Base-by-base conservation (phyloP, 1,140 invertebrate genomes). In the Atta colombica region DNA sequence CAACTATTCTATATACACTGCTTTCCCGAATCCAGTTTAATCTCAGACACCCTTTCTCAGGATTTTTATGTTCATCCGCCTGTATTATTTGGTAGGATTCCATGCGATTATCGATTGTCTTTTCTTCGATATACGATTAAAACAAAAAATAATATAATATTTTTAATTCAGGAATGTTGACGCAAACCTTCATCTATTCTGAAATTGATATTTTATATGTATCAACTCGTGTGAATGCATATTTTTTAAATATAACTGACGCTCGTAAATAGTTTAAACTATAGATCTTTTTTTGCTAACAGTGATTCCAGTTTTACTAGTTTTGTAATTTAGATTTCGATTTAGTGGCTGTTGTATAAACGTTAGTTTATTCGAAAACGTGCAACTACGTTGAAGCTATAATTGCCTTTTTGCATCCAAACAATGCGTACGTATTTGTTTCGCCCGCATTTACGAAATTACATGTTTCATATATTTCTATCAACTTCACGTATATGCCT, bases 11-110 rank as follows among this genome's bases (percentile, higher is more conserved):
- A 61, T 80, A 10, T 45, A 12, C 2, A 71, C 58, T 28, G 61
- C 77, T 87, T 78, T 75, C 49, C 68, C 31, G 25, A 84, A 63
- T 55, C 87, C 53, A 77, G 88, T 25, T 90, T 90, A 89, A 90
- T 89, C 89, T 78, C 60, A 35, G 21, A 84, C 66, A 45, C 49
- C 6, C 49, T 84, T 72, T 66, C 58, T 25, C 2, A 14, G 72
- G 58, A 85, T 80, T 89, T 89, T 90, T 87, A 87, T 86, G 60
- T 35, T 85, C 18, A n/a, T 68, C 51, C 39, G 1, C 45, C 21
- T 74, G 72, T 75, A 86, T 89, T 84, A 74, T 51, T 31, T n/a
- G 21, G 49, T 55, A 55, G 55, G 45, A 66, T 68, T 51, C 14
- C 63, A 10, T 3, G 28, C 31, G 21, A 58, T 81, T 89, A 58